Percentiles rank a stretch among this genome's conserved stretches.
Evolutionary conservation across 1,140 invertebrate genomes (phyloP).

Genomic region (Campodea augens): DNA sequence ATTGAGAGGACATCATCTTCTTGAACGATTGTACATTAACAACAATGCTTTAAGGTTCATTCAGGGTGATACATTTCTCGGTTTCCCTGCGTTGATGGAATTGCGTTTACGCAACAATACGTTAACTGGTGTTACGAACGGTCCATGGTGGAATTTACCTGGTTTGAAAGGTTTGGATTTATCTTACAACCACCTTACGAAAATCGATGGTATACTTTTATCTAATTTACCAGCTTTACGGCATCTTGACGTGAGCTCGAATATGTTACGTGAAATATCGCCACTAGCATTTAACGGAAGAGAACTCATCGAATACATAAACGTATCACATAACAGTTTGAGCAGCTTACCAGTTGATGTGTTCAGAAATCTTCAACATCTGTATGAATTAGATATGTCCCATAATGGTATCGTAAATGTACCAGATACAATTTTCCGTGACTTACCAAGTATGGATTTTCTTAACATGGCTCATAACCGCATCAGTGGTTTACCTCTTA

Average conservation of each 20-base stretch:
- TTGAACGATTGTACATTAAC: constrained; percentile 60
- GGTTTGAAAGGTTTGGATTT: constrained; percentile 59
- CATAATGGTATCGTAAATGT: constrained; percentile 49
- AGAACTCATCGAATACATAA: constrained; percentile 49
- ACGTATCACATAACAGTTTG: constrained; percentile 41
- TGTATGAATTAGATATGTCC: constrained; percentile 60
- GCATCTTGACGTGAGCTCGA: constrained; percentile 56
- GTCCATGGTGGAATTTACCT: constrained; percentile 51
- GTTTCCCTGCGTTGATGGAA: constrained; percentile 61
- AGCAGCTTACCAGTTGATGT: constrained; percentile 25
- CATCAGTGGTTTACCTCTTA: constrained; percentile 34
- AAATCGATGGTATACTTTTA: constrained; percentile 45
- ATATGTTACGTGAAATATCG: constrained; percentile 46
- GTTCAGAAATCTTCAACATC: constrained; percentile 44
- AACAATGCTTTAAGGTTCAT: constrained; percentile 52
- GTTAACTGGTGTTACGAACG: constrained; percentile 27
- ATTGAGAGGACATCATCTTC: constrained; percentile 44
- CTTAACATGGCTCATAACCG: constrained; percentile 53
- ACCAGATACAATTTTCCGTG: constrained; percentile 28
- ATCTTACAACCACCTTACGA: constrained; percentile 49
- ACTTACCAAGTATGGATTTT: constrained; percentile 52
- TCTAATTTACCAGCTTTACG: constrained; percentile 51
- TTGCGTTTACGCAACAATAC: constrained; percentile 59
- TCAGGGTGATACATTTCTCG: constrained; percentile 50
- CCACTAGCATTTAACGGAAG: constrained; percentile 48